Evolutionary conservation across 1,140 invertebrate species (phyloP).

Genomic region (Doryteuthis pealeii): DNA sequence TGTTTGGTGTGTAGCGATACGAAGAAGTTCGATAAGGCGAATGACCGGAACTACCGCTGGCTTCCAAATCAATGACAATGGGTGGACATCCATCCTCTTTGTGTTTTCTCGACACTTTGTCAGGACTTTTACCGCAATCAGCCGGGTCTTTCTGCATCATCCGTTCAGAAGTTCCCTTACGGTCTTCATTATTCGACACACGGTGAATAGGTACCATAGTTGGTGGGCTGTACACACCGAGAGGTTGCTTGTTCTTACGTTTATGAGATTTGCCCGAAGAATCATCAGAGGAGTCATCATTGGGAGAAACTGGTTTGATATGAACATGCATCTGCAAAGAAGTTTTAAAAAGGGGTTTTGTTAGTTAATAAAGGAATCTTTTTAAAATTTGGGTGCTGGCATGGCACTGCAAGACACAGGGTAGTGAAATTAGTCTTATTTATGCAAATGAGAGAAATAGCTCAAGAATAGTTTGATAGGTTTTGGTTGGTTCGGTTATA

Average conservation of each 20-base stretch:
- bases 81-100: background rate
- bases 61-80: background rate
- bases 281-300: background rate
- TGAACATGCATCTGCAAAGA: slow-evolving; percentile 40
- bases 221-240: slow-evolving; percentile 23
- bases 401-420: too few species aligned
- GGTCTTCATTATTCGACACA: background rate
- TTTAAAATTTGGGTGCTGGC: too few species aligned
- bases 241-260: slow-evolving; percentile 24
- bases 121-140: background rate
- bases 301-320: slow-evolving; percentile 30
- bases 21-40: background rate
- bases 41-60: background rate
- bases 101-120: background rate
- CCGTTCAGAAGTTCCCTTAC: background rate
- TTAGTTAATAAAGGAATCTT: too few species aligned
- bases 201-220: slow-evolving; percentile 33
- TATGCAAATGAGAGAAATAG: too few species aligned
- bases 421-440: too few species aligned
- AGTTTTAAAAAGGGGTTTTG: too few species aligned
- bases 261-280: slow-evolving; percentile 31
- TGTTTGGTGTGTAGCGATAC: background rate
- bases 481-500: too few species aligned
- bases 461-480: too few species aligned
- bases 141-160: background rate